Evolutionary conservation across 2,797 vertebrate species (phyloP).

Genomic region (Eulemur mongoz): DNA sequence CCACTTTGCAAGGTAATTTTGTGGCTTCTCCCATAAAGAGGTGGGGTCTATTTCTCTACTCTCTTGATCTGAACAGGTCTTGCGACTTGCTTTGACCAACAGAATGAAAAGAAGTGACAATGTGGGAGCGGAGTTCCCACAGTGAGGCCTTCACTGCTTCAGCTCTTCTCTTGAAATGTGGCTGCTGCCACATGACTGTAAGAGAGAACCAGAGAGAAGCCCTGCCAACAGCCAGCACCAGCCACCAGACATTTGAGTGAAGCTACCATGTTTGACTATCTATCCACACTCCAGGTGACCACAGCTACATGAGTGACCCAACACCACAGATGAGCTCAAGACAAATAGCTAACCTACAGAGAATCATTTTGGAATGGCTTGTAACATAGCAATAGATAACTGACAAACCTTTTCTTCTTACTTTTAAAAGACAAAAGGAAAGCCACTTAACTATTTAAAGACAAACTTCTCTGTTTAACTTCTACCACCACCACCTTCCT

Average conservation of each 20-base stretch:
- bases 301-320: neutral
- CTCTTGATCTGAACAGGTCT: neutral
- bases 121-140: neutral
- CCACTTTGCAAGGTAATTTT: neutral
- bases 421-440: conserved; percentile 43
- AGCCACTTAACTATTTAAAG: neutral
- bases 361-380: conserved; percentile 5
- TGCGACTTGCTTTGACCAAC: conserved; percentile 13
- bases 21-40: neutral
- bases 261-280: neutral
- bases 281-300: neutral
- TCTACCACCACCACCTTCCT: neutral
- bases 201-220: neutral
- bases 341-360: neutral
- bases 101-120: neutral
- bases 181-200: neutral
- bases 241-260: neutral
- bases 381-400: neutral
- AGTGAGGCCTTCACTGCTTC: neutral
- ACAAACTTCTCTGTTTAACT: conserved; percentile 12
- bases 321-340: neutral
- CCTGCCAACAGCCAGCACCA: neutral
- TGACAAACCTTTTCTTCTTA: neutral
- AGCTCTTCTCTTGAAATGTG: neutral
- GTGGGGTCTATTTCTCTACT: neutral